Evolutionary conservation across 2,113 vertebrate genomes (phyloP).

Genomic region (Mormoops blainvillei): DNA sequence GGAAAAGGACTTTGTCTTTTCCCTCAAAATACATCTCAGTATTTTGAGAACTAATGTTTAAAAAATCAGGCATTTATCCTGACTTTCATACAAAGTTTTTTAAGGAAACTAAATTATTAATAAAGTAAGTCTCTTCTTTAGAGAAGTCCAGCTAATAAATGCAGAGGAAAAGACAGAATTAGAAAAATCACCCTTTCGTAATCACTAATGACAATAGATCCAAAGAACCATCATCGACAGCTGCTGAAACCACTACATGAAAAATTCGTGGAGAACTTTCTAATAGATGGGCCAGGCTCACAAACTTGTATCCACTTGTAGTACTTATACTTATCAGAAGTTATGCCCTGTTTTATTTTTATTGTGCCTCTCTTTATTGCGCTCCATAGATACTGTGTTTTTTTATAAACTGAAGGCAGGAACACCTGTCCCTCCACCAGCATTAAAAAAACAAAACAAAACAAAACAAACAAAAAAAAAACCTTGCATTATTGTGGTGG

Average conservation of each 20-base stretch:
- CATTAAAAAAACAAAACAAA: no score
- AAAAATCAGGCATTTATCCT: background rate
- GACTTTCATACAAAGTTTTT: background rate
- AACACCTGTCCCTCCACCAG: background rate
- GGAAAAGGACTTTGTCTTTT: background rate
- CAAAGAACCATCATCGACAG: background rate
- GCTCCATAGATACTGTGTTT: background rate
- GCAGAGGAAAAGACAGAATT: background rate
- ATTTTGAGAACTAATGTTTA: background rate
- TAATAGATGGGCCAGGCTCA: no score
- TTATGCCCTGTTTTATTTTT: background rate
- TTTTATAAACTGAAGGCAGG: background rate
- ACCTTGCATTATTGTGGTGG: background rate
- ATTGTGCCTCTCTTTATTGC: background rate
- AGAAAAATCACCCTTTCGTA: background rate
- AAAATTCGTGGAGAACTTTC: background rate
- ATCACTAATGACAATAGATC: background rate
- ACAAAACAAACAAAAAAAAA: no score
- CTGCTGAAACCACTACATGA: background rate
- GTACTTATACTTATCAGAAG: background rate
- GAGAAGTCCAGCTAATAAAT: background rate
- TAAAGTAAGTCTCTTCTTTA: background rate
- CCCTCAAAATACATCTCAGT: background rate
- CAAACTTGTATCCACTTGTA: background rate
- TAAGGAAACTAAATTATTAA: background rate